Evolutionary conservation across 2,888 invertebrate species (phyloP), one percentile per base, ranked within the genome.

Genomic region (Rhopalosiphum nymphaeae): DNA sequence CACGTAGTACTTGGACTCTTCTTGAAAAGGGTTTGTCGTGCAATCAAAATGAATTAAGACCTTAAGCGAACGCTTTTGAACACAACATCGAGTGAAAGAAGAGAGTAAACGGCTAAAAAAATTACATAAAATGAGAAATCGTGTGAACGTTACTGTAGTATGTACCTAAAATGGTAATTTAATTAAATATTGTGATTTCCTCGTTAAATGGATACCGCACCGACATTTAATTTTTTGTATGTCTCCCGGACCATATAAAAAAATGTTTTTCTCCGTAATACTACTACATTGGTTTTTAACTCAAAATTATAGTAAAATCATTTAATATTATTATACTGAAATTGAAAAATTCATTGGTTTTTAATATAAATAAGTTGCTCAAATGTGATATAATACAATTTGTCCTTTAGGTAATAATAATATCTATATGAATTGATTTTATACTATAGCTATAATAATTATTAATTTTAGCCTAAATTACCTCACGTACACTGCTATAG

Each of bases 131-230:
- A 88, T 56, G 36, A 89, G 26, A 36, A 42, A 42, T 21, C 29
- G n/a, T 16, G 0, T 67, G 67, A 36, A 67, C 21, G 7, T 67
- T n/a, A 88, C 10, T 53, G 2, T 78, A 7, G 21, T n/a, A 11
- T 26, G 10, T 9, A 25, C n/a, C 11, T 92, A 5, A 13, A 56
- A 56, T 10, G 86, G 46, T 44, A 86, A 91, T 86, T 57, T 86
- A 91, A 91, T 86, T 91, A 86, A 86, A 91, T 46, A 25, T 13
- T 26, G 86, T n/a, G 57, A 86, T 91, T 91, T 44, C 10, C n/a
- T 56, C 44, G 21, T 91, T 46, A 86, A 91, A 25, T 53, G 0
- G 29, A 89, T 44, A 57, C 9, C 36, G 1, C 36, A 21, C 21
- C 7, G 9, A 36, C 36, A 21, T 78, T 78, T 78, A 78, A 21